These are phyloP conservation scores for Cactoblastis cactorum DNA, from an alignment of 2,888 invertebrate species.

Conservation along the genomic window DNA sequence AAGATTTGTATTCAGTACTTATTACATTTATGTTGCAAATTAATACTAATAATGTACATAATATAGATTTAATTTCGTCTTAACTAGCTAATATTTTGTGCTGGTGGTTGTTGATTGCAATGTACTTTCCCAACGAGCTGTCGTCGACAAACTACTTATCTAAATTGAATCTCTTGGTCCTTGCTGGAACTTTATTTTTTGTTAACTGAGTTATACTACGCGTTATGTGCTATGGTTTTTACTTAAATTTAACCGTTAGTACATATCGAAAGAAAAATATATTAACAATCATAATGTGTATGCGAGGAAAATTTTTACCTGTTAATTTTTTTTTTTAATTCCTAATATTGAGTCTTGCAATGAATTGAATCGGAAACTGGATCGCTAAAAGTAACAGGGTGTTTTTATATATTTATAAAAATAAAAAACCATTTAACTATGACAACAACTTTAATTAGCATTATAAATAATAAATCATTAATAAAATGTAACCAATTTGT, in stretches of 20 bases:
- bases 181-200: constrained; percentile 31
- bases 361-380: too few relatives aligned
- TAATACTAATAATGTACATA: too few relatives aligned
- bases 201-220: constrained; percentile 19
- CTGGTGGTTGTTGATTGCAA: constrained; percentile 31
- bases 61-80: too few relatives aligned
- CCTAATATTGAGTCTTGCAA: too few relatives aligned
- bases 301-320: too few relatives aligned
- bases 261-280: not conserved
- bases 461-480: constrained; percentile 30
- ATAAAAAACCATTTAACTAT: constrained; percentile 19
- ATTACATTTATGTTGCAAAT: too few relatives aligned
- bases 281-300: not conserved
- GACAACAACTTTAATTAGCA: constrained; percentile 39
- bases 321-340: too few relatives aligned
- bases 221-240: not conserved
- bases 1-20: too few relatives aligned
- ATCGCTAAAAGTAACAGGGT: too few relatives aligned
- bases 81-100: constrained; percentile 29
- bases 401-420: not conserved
- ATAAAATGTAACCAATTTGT: constrained; percentile 30
- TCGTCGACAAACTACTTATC: constrained; percentile 53
- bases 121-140: constrained; percentile 35
- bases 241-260: not conserved
- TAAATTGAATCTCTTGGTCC: constrained; percentile 53